Percentiles rank a stretch among this genome's conserved stretches.
Evolutionary conservation across 23 tunicate genomes (phyloP).

Genomic region (Pegea sp.): DNA sequence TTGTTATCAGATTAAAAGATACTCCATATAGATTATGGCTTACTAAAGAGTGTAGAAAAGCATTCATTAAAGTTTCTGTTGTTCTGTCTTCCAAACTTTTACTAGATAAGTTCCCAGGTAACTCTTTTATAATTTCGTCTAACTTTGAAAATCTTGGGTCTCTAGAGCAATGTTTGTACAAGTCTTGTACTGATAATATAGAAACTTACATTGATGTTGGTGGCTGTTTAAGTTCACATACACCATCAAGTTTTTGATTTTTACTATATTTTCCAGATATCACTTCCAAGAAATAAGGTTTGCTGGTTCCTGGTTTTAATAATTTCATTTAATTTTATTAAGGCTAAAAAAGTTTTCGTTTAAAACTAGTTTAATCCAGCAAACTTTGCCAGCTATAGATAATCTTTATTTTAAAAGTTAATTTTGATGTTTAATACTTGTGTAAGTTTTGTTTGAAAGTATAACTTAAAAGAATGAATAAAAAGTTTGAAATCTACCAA

Average conservation of each 20-base stretch:
- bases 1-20: conserved; percentile 1
- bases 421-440: too few species aligned
- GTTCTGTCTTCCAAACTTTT: background rate
- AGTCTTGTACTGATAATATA: background rate
- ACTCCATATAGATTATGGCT: background rate
- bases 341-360: too few species aligned
- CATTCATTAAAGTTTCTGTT: background rate
- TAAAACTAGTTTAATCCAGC: too few species aligned
- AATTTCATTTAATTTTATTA: too few species aligned
- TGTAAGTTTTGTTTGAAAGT: too few species aligned
- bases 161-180: background rate
- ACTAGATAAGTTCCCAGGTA: background rate
- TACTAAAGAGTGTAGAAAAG: background rate
- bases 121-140: background rate
- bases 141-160: background rate
- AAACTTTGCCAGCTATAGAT: too few species aligned
- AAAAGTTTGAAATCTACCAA: too few species aligned
- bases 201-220: background rate
- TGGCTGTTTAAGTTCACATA: background rate
- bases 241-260: too few species aligned
- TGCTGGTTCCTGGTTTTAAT: background rate
- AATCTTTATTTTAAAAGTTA: too few species aligned
- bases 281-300: background rate
- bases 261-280: background rate
- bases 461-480: too few species aligned